phyloP scores from a whole-genome alignment of 64 coral and sea anemone genomes.

The Porites lutea region DNA sequence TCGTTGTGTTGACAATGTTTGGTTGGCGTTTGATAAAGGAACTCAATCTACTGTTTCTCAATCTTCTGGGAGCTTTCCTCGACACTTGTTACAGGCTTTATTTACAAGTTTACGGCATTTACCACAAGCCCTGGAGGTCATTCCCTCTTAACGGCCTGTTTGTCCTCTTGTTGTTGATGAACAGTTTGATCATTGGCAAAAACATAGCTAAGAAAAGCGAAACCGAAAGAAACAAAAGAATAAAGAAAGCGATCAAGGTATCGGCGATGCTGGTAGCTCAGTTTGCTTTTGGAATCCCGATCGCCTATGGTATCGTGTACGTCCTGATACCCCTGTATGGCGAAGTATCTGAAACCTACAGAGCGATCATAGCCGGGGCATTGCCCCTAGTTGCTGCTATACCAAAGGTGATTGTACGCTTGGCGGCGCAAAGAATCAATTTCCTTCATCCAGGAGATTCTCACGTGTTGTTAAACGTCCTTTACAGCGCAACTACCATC shows the following conservation, averaged over 20 bases:
- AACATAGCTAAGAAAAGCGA: slow-evolving; percentile 13
- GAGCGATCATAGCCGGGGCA: slow-evolving; percentile 39
- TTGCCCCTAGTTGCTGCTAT: slow-evolving; percentile 49
- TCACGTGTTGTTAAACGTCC: slow-evolving; percentile 14
- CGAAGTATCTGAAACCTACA: slow-evolving; percentile 10
- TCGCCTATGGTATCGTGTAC: slow-evolving; percentile 48
- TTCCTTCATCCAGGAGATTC: slow-evolving; percentile 62
- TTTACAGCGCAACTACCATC: slow-evolving; percentile 59
- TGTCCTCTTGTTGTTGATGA: slow-evolving; percentile 17
- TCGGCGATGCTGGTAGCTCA: slow-evolving; percentile 52
- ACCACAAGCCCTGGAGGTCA: slow-evolving; percentile 66
- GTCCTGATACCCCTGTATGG: slow-evolving; percentile 59
- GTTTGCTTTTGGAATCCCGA: slow-evolving; percentile 58
- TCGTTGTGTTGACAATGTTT: slow-evolving; percentile 52
- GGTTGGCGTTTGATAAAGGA: slow-evolving; percentile 61
- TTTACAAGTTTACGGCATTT: slow-evolving; percentile 73
- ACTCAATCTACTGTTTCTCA: slow-evolving; percentile 70
- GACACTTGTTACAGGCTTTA: slow-evolving; percentile 68
- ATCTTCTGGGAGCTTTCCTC: slow-evolving; percentile 68
- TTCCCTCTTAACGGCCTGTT: slow-evolving; percentile 72
- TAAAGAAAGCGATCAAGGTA: slow-evolving; percentile 37
- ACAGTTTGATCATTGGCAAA: slow-evolving; percentile 63
- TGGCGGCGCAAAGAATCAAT: slow-evolving; percentile 68
- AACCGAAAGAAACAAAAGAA: background rate
- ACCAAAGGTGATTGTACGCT: slow-evolving; percentile 70